Evolutionary conservation across 2,113 vertebrate genomes (phyloP).

Genomic region (Marmota monax): DNA sequence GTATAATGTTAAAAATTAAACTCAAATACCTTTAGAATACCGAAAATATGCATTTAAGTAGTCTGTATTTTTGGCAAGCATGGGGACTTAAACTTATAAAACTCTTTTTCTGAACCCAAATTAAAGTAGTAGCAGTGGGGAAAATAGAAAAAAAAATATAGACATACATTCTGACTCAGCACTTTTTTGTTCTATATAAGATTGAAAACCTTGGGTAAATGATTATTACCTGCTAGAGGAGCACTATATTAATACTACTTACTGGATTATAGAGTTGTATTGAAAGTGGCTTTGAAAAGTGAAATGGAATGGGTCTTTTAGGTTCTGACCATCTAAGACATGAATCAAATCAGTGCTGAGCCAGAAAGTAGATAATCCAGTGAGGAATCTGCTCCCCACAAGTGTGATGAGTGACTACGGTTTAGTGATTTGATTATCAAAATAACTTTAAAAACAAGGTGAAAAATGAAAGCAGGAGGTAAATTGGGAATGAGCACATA

Average conservation of each 20-base stretch:
- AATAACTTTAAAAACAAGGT: constrained; percentile 22
- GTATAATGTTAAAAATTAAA: not conserved
- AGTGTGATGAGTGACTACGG: not conserved
- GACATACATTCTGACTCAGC: constrained; percentile 61
- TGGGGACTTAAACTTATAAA: not conserved
- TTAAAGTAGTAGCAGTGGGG: not conserved
- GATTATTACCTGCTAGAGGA: constrained; percentile 76
- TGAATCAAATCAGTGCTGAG: constrained; percentile 49
- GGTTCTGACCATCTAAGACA: constrained; percentile 26
- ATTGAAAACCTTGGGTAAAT: constrained; percentile 75
- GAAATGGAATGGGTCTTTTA: constrained; percentile 43
- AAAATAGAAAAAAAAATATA: constrained; percentile 47
- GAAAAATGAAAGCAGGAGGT: not conserved
- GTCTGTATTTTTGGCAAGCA: not conserved
- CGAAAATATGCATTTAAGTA: not conserved
- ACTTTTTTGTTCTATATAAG: constrained; percentile 73
- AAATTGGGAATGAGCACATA: not conserved
- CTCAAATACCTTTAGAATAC: not conserved
- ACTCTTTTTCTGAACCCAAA: not conserved
- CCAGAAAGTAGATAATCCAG: not conserved
- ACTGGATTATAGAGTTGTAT: constrained; percentile 56
- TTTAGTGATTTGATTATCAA: constrained; percentile 64
- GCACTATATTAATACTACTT: constrained; percentile 48
- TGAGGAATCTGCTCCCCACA: not conserved
- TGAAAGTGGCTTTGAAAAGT: constrained; percentile 74